Evolutionary conservation across 1,140 invertebrate genomes (phyloP).

Genomic region (Neocloeon triangulifer): DNA sequence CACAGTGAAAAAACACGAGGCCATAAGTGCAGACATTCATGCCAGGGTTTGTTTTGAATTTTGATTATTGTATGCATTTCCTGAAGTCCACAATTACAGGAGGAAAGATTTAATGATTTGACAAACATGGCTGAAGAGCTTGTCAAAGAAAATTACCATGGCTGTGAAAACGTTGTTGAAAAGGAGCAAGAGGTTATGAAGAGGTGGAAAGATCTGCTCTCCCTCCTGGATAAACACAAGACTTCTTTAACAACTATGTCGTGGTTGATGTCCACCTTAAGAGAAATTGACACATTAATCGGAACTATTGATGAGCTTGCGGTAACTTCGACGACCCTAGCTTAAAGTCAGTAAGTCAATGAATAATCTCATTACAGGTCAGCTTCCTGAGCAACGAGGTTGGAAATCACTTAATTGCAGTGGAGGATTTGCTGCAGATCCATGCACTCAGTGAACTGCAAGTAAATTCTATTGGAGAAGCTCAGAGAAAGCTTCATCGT

Average conservation of each 20-base stretch:
- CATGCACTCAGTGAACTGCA: slow-evolving; percentile 81
- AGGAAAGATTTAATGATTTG: slow-evolving; percentile 84
- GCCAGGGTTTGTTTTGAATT: slow-evolving; percentile 29
- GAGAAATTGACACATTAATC: slow-evolving; percentile 79
- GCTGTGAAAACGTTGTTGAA: slow-evolving; percentile 54
- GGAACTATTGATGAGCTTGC: slow-evolving; percentile 60
- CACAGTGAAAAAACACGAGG: slow-evolving; percentile 95
- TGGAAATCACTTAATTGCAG: slow-evolving; percentile 74
- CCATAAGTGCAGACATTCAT: slow-evolving; percentile 90
- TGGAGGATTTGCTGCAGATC: slow-evolving; percentile 83
- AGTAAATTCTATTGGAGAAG: slow-evolving; percentile 58
- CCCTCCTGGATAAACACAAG: slow-evolving; percentile 68
- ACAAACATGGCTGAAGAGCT: slow-evolving; percentile 79
- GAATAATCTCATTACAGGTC: slow-evolving; percentile 20
- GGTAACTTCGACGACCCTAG: slow-evolving; percentile 17
- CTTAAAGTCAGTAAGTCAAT: not conserved
- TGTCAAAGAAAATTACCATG: slow-evolving; percentile 78
- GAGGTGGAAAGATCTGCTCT: slow-evolving; percentile 69
- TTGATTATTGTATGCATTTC: not conserved
- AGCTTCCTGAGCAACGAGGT: slow-evolving; percentile 72
- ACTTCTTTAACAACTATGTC: slow-evolving; percentile 50
- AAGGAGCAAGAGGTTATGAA: slow-evolving; percentile 69
- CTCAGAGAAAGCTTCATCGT: slow-evolving; percentile 48
- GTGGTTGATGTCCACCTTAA: slow-evolving; percentile 58
- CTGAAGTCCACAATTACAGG: slow-evolving; percentile 22